Evolutionary conservation across 2,797 vertebrate species (phyloP), one percentile per base, ranked within the genome.

Genomic region (Esox lucius): DNA sequence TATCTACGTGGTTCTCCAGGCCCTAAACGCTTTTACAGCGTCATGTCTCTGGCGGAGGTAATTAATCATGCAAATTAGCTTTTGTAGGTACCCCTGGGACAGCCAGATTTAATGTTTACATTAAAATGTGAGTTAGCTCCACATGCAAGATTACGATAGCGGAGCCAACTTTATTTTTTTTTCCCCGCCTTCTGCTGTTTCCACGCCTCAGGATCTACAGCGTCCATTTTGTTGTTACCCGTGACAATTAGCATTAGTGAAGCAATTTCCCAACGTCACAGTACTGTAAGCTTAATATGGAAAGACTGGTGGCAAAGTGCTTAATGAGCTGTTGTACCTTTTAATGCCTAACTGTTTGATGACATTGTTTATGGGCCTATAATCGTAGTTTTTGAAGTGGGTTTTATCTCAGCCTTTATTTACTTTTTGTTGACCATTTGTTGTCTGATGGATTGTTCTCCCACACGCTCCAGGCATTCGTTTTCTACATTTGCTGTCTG

Each of bases 31-130:
- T 8, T 12, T 56, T 53, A 49, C 33, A 31, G 59, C 69, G n/a
- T n/a, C 66, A 31, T 74, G 64, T 75, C 70, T 81, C 73, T 64
- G 28, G 49, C 13, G 1, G 28, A 62, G 3, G 11, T 78, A 74
- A 81, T 78, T 81, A 73, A 77, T 73, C 70, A 67, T n/a, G 48
- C 75, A 73, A 81, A 81, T 81, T 67, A 78, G 67, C 66, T 70
- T 33, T 65, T 74, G 68, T 56, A 51, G n/a, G 51, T 78, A 49
- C 71, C 73, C 22, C 28, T 71, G 62, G 74, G 70, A 24, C 35
- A 70, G 4, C 8, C 56, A 39, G 71, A 66, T 33, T 66, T 33
- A 66, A 66, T 62, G 64, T 66, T 66, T 11, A 66, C 65, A 7
- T 71, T 76, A 49, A 74, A 71, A 78, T 68, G 61, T 49, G 64